Evolutionary conservation across 2,888 invertebrate genomes (phyloP), one percentile per base, ranked within the genome.

Genomic region (Zygogramma bicolorata): DNA sequence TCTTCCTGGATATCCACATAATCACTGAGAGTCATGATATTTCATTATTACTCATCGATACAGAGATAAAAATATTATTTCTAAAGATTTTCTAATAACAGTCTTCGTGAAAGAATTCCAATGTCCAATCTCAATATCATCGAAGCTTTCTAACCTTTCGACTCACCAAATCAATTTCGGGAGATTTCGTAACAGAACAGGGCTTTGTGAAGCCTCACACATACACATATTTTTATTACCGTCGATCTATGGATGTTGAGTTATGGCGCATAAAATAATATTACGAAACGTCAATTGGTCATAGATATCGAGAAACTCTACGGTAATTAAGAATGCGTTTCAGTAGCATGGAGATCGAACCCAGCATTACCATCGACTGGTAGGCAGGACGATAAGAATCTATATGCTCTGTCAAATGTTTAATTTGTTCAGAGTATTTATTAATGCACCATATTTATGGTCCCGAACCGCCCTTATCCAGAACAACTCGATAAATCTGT

Each of bases 371-470:
- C 75, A 78, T 79, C 77, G 80, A 79, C 80, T 79, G 82, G 82
- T 82, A 81, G 82, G 83, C 79, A 75, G 77, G 78, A 74, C 77
- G 83, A 84, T 84, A 82, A 82, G 80, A 78, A 84, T 84, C 84
- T 83, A 82, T 83, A 83, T 81, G 79, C 81, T 81, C 83, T 84
- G 83, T 84, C 84, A 84, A 82, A 83, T 83, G 83, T 84, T 84
- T 84, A 84, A 84, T 84, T 84, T 84, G 83, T 81, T 83, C 82
- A 75, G 83, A 83, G 81, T 84, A 84, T 84, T 84, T 84, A 84
- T 84, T 84, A 84, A 83, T 83, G 83, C 81, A 79, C 81, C 78
- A 82, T 84, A 84, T 83, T 83, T 84, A 83, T 82, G 83, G 76
- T 75, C 74, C 68, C 71, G 79, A 77, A 80, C 82, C 81, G 83